Evolutionary conservation across 2,113 vertebrate species (phyloP).

Genomic region (Redunca redunca): DNA sequence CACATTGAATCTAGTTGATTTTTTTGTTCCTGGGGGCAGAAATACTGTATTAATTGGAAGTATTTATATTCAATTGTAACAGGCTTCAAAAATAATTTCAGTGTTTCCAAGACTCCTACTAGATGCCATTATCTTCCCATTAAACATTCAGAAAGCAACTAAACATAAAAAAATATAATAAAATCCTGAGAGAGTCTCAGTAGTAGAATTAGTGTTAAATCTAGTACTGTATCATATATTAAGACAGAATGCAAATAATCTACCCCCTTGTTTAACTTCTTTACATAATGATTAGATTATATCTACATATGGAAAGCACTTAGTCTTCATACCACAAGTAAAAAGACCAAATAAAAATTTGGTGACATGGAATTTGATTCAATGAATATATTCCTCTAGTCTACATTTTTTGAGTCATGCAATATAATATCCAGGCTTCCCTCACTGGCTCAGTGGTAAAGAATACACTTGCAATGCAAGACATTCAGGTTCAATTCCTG

Average conservation of each 20-base stretch:
- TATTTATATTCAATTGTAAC: not conserved
- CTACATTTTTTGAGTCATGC: not conserved
- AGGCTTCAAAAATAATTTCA: conserved; percentile 4
- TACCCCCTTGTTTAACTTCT: not conserved
- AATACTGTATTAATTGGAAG: not conserved
- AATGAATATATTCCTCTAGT: not conserved
- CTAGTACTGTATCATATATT: not conserved
- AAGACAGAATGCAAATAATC: not conserved
- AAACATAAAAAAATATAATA: not conserved
- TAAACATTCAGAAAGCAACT: not conserved
- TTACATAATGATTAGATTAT: not conserved
- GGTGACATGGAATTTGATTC: not conserved
- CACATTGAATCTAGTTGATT: not conserved
- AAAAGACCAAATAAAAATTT: not conserved
- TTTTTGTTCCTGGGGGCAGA: not conserved
- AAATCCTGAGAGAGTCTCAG: not conserved
- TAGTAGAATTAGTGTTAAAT: not conserved
- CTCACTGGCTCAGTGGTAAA: not conserved
- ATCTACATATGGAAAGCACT: not conserved
- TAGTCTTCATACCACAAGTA: not conserved
- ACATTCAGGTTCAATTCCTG: not conserved
- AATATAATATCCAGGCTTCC: not conserved
- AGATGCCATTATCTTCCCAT: not conserved
- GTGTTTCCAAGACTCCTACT: not conserved
- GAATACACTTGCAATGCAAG: not conserved